Evolutionary conservation across 2,888 invertebrate genomes (phyloP), one percentile per base, ranked within the genome.

Genomic region (Pterostichus niger): DNA sequence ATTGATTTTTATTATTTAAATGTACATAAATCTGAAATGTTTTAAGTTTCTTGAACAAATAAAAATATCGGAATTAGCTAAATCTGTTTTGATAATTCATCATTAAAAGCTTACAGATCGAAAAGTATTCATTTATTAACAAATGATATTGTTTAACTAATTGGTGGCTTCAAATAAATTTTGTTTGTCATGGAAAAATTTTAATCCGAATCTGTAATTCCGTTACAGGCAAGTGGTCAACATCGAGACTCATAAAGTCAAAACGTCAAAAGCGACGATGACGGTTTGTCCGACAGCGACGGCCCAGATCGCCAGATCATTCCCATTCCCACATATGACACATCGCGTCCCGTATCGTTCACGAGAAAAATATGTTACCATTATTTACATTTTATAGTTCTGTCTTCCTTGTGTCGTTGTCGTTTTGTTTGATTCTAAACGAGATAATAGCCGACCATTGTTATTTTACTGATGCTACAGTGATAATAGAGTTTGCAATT

Each of bases 321-420:
- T 64, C 17, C 52, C 56, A 64, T 64, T 64, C 64, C 64, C 64
- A 64, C 64, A 59, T 31, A 59, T 64, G 64, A 64, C 64, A 64
- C 64, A 64, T 64, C 33, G 13, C 64, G 13, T 64, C 64, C 64
- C 64, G 64, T 64, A 64, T 64, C 11, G 35, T 64, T 64, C 64
- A 64, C 64, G 7, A 64, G 64, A 13, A 64, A 64, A 64, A 64
- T 64, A 64, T 64, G 64, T 35, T 33, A 56, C 64, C 64, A 64
- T 49, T 49, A 49, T 64, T 64, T 64, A 64, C 64, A 64, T 64
- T 64, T 64, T 64, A 64, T 64, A 35, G 64, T 64, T 64, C 13
- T 61, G 61, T 61, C 64, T 64, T 64, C 64, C 64, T 64, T 64
- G 64, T 64, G 31, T 24, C 24, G 24, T 24, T 24, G 24, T 24